Evolutionary conservation across 1,140 invertebrate genomes (phyloP), one percentile per base, ranked within the genome.

Genomic region (Schmidtea mediterranea): DNA sequence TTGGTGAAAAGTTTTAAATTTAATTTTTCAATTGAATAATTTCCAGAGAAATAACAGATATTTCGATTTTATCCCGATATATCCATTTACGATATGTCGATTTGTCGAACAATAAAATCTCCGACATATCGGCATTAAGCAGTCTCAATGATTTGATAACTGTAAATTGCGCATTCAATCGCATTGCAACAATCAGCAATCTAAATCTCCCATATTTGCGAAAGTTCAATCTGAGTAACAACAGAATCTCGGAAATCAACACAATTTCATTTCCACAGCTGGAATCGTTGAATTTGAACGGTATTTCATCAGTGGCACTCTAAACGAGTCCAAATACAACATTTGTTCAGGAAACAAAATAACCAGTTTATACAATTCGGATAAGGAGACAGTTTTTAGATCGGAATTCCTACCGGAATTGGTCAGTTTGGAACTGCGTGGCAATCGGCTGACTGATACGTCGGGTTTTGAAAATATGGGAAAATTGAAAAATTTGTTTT

Each of bases 21-120:
- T n/a, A n/a, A n/a, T n/a, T n/a, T n/a, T n/a, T n/a, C n/a, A n/a
- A n/a, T n/a, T n/a, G n/a, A n/a, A n/a, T n/a, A n/a, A n/a, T 32
- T 6, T 55, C 39, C 57, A 65, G 63, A 48, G 56, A 57, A 37
- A 46, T 65, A 3, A 63, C 63, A 46, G 57, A 63, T 51, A 61
- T 66, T 18, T 48, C 47, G n/a, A 55, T 62, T 6, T 46, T 66
- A 19, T 56, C 59, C 38, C 51, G 54, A 19, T 66, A 57, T 49
- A 63, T 66, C 54, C 62, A 66, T 48, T 52, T 66, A 6, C 56
- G 63, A 36, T 66, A 62, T 50, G 49, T 66, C 26, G 63, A 66
- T 51, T 39, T 66, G 5, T 58, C 56, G 38, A 62, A 62, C 51
- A 66, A 65, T 51, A 57, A 56, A 39, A 43, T 65, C 2, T 59